Percentiles rank a stretch among this genome's conserved stretches.
phyloP scores from a whole-genome alignment of 2,113 vertebrate species.

The Aegotheles bennettii region DNA sequence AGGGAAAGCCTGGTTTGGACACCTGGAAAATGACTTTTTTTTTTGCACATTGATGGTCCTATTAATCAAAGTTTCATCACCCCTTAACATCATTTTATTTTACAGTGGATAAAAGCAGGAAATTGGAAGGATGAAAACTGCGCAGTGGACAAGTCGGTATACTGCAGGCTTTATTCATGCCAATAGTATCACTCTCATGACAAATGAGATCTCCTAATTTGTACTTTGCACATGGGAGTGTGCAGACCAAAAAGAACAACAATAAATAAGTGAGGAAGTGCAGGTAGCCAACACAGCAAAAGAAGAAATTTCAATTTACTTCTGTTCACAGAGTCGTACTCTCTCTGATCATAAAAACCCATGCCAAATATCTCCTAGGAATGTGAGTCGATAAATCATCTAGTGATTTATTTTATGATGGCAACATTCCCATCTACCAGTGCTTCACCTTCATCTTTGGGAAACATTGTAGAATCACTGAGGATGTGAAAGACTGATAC shows the following conservation, averaged over 20 bases:
- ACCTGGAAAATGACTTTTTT: constrained; percentile 54
- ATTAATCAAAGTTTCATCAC: constrained; percentile 41
- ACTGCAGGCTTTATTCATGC: neutral
- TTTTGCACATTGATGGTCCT: constrained; percentile 80
- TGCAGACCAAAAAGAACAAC: constrained; percentile 8
- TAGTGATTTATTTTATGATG: constrained; percentile 32
- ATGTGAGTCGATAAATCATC: constrained; percentile 23
- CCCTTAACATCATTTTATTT: constrained; percentile 37
- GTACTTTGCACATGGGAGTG: neutral
- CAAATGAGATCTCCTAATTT: neutral
- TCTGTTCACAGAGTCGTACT: constrained; percentile 1
- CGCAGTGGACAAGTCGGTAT: neutral
- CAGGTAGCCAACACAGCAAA: neutral
- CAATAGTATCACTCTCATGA: neutral
- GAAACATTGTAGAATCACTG: neutral
- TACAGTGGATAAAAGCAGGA: constrained; percentile 9
- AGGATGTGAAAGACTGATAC: constrained; percentile 18
- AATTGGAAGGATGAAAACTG: constrained; percentile 21
- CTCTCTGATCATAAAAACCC: neutral
- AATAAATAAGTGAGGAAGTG: constrained; percentile 1
- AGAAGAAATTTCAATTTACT: constrained; percentile 27
- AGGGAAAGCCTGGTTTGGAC: neutral
- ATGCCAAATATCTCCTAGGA: constrained; percentile 43
- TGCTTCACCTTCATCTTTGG: neutral
- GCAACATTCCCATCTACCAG: constrained; percentile 23